Evolutionary conservation across 2,113 vertebrate species (phyloP).

Genomic region (Sceloporus undulatus): DNA sequence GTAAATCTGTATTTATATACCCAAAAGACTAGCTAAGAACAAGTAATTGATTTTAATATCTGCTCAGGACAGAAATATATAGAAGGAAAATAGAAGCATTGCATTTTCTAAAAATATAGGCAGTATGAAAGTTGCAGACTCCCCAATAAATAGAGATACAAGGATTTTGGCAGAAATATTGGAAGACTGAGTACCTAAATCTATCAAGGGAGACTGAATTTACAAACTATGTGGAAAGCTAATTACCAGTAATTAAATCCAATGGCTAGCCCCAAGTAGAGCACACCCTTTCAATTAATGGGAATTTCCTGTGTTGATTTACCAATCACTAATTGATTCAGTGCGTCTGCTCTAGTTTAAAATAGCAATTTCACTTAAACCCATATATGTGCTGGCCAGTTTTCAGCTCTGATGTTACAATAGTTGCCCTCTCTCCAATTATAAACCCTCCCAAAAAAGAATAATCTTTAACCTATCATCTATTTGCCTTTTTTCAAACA

Average conservation of each 20-base stretch:
- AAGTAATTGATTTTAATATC: background rate
- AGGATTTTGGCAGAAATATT: background rate
- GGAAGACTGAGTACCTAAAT: background rate
- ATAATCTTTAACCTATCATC: background rate
- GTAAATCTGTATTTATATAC: background rate
- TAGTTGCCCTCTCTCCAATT: background rate
- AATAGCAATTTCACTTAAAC: too few relatives aligned
- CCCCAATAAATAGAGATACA: background rate
- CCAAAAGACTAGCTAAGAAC: background rate
- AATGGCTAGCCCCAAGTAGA: too few relatives aligned
- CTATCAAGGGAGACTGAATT: background rate
- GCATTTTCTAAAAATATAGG: background rate
- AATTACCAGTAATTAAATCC: background rate
- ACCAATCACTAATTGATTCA: too few relatives aligned
- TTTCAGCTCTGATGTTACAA: background rate
- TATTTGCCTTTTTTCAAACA: background rate
- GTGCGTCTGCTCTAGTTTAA: too few relatives aligned
- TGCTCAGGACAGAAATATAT: background rate
- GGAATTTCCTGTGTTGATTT: too few relatives aligned
- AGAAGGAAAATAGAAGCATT: background rate
- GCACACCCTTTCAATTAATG: too few relatives aligned
- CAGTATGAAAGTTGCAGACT: background rate
- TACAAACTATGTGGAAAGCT: background rate
- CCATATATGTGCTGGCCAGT: background rate
- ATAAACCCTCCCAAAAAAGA: background rate